Evolutionary conservation across 2,888 invertebrate species (phyloP).

Genomic region (Megastigmus dorsalis): DNA sequence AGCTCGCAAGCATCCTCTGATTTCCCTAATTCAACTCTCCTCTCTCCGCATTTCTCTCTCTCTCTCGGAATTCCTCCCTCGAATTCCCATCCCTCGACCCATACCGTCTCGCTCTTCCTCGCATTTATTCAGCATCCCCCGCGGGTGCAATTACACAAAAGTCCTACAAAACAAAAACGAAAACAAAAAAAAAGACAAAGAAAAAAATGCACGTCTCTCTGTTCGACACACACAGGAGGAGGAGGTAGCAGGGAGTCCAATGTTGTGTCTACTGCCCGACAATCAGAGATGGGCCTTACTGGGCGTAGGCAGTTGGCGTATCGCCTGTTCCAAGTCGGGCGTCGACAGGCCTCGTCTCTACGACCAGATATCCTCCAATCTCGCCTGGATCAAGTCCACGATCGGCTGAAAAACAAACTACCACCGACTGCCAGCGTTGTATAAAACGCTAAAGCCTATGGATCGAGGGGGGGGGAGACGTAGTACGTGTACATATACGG

Average conservation of each 20-base stretch:
- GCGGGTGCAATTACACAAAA: background rate
- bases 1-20: too few relatives aligned
- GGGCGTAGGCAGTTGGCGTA: conserved; percentile 90
- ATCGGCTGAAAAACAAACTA: conserved; percentile 76
- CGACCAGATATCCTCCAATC: conserved; percentile 87
- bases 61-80: too few relatives aligned
- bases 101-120: too few relatives aligned
- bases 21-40: too few relatives aligned
- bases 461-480: too few relatives aligned
- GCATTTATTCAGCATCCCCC: too few relatives aligned
- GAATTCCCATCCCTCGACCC: too few relatives aligned
- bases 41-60: too few relatives aligned
- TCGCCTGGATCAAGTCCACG: conserved; percentile 90
- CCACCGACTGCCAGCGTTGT: too few relatives aligned
- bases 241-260: conserved; percentile 90
- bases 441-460: background rate
- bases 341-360: conserved; percentile 87
- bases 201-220: too few relatives aligned
- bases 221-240: conserved; percentile 88
- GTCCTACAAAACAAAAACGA: background rate
- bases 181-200: too few relatives aligned
- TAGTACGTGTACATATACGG: background rate
- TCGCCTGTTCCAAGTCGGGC: conserved; percentile 87
- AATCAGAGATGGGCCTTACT: conserved; percentile 85
- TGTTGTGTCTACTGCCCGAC: conserved; percentile 83